Conservation (phyloP, 30 jellyfish, hydroid and myxozoan genomes). For the Turritopsis dohrnii region DNA sequence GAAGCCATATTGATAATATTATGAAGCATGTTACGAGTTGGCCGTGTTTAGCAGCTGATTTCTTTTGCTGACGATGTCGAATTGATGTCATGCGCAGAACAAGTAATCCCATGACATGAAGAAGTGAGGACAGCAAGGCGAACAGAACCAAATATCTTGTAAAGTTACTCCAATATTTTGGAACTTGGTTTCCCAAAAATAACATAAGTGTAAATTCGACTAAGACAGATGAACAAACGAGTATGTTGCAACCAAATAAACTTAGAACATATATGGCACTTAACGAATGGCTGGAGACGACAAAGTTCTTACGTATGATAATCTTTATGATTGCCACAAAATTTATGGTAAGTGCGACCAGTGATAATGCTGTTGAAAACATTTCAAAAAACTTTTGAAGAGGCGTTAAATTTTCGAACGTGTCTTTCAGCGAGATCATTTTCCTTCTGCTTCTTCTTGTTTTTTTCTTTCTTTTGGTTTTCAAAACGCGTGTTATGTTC, state of each 20-base stretch:
- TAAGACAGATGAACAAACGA: background rate
- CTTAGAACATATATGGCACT: background rate
- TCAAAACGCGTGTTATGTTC: background rate
- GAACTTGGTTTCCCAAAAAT: background rate
- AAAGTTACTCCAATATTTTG: background rate
- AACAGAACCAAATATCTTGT: background rate
- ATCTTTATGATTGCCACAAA: background rate
- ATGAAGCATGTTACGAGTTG: background rate
- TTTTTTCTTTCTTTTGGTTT: background rate
- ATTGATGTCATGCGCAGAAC: background rate
- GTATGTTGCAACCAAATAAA: background rate
- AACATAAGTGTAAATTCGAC: background rate
- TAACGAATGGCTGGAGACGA: background rate
- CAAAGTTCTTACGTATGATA: background rate
- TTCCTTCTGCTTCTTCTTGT: background rate
- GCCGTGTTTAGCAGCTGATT: background rate
- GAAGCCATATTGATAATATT: background rate
- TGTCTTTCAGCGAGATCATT: background rate
- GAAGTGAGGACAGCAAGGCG: background rate
- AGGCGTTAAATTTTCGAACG: background rate
- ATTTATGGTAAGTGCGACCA: background rate
- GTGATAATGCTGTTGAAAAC: background rate
- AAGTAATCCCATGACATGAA: background rate
- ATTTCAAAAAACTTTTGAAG: background rate
- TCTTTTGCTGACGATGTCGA: background rate